Percentiles rank a stretch among this genome's conserved stretches.
Conservation (phyloP, 2,797 vertebrate species). For the Periparus ater region DNA sequence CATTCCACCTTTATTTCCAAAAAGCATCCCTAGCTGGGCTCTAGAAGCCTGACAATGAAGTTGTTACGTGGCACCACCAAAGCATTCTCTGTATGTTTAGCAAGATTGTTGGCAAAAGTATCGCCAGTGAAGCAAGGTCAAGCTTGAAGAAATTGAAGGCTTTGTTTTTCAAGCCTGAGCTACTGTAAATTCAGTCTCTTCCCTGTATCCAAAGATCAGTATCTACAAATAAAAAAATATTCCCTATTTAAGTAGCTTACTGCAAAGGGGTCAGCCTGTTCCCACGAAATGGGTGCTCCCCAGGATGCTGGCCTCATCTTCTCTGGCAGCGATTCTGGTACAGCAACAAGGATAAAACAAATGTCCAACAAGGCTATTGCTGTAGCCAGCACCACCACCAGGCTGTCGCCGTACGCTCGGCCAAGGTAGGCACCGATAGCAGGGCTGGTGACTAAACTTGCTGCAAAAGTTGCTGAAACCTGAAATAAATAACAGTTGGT, state of each 20-base stretch:
- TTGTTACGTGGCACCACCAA: not conserved
- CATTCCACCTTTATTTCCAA: not conserved
- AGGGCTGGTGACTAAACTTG: conserved; percentile 86
- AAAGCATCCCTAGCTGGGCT: not conserved
- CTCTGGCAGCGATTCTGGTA: conserved; percentile 86
- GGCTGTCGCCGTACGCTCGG: conserved; percentile 83
- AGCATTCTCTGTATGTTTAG: not conserved
- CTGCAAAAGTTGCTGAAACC: conserved; percentile 89
- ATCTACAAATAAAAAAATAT: not conserved
- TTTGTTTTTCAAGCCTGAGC: not conserved
- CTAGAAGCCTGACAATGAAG: not conserved
- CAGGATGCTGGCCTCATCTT: conserved; percentile 88
- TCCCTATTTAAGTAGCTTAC: conserved; percentile 65
- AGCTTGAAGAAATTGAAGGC: not conserved
- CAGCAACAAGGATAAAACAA: conserved; percentile 87
- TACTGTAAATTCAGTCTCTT: not conserved
- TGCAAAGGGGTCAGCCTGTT: conserved; percentile 89
- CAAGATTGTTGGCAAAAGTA: rapidly evolving
- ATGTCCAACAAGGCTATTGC: conserved; percentile 87
- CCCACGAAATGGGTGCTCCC: conserved; percentile 89
- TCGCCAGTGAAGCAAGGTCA: not conserved
- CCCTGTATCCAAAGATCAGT: not conserved
- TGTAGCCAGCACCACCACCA: conserved; percentile 86
- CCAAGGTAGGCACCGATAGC: conserved; percentile 88
- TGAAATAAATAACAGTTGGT: conserved; percentile 25